Base-by-base conservation (phyloP, 2,888 invertebrate genomes). In the Adineta ricciae region DNA sequence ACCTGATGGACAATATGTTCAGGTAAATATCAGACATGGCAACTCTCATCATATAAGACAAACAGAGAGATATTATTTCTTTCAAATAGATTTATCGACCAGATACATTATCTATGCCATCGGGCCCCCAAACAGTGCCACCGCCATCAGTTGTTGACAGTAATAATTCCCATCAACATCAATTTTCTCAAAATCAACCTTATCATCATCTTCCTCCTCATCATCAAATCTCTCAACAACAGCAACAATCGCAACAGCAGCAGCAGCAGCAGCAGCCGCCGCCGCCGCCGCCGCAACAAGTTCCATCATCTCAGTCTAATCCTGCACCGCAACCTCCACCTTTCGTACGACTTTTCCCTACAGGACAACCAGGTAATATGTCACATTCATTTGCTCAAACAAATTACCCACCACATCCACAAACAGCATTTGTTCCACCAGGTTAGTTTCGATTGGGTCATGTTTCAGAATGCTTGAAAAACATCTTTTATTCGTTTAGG, bases 321-420 rank as follows among this genome's bases (percentile, higher is more conserved):
- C 41, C 41, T 78, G 41, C 78, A 41, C 41, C 41, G 2, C 78
- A 78, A 41, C 41, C 78, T 41, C 78, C 64, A 32, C 64, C 64
- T 19, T 64, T 64, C 19, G 64, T 64, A 27, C 41, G 78, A 41
- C 21, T 78, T 41, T 78, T 11, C 41, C 38, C 78, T 8, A 41
- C 78, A 64, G 64, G 64, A 14, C 32, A 32, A 64, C 32, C 64
- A 36, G 64, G 64, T 41, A 78, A 78, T n/a, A 14, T 38, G 38
- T n/a, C 78, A 41, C 38, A 78, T 78, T 41, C 41, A 41, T 41
- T 78, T 78, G 78, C 78, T n/a, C 78, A 24, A 78, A n/a, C 78
- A 41, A n/a, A 24, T 41, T 41, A 78, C n/a, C 78, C 21, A 78
- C 24, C 24, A 24, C 41, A 24, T n/a, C 38, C 38, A 78, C 78